A percentile compares a stretch with the other conserved stretches of the same genome.
phyloP scores from a whole-genome alignment of 1,140 invertebrate species.

The Hestina assimilis region DNA sequence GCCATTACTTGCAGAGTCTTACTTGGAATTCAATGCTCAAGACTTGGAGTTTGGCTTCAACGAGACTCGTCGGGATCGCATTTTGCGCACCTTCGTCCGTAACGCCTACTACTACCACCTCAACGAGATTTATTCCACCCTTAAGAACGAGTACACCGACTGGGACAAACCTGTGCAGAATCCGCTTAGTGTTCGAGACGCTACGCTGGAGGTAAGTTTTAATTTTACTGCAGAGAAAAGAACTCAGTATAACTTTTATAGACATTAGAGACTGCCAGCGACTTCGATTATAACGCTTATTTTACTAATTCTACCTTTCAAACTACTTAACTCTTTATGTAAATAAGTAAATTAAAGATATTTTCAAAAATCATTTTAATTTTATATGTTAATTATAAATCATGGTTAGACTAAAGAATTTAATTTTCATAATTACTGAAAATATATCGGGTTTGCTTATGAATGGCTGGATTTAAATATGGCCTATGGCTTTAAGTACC shows the following conservation, averaged over 20 bases:
- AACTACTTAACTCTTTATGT: too few relatives aligned
- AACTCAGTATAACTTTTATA: background rate
- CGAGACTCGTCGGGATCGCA: constrained; percentile 89
- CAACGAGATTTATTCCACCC: constrained; percentile 93
- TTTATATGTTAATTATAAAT: too few relatives aligned
- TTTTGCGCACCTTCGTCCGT: constrained; percentile 91
- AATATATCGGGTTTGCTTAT: too few relatives aligned
- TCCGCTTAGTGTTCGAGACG: constrained; percentile 87
- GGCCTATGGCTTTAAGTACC: too few relatives aligned
- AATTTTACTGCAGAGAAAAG: background rate
- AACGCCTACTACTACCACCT: constrained; percentile 94
- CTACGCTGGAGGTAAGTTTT: constrained; percentile 80
- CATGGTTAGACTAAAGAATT: too few relatives aligned
- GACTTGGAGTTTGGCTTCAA: constrained; percentile 91
- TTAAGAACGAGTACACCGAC: constrained; percentile 96
- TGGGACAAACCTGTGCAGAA: constrained; percentile 90
- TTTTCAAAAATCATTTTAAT: too few relatives aligned
- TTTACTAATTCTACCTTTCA: too few relatives aligned
- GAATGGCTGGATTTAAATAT: too few relatives aligned
- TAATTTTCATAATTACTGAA: too few relatives aligned
- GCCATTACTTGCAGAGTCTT: constrained; percentile 81
- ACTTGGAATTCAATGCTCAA: constrained; percentile 86
- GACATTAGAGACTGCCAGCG: background rate
- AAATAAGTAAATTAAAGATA: too few relatives aligned
- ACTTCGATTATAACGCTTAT: background rate